phyloP scores from a whole-genome alignment of 1,140 invertebrate species.

The Thaumatotibia leucotreta region DNA sequence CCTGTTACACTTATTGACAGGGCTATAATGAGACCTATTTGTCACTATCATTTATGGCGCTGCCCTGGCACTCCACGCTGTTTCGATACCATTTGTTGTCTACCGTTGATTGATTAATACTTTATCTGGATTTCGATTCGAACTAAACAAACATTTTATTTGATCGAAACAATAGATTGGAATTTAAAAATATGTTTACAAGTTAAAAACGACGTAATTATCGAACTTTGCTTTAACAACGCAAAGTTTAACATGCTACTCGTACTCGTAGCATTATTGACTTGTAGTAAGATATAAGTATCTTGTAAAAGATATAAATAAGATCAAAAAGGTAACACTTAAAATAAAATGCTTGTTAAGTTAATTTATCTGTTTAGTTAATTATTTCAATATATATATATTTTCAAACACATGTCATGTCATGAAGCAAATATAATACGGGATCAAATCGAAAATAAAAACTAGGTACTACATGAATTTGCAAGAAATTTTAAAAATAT shows the following conservation, averaged over 20 bases:
- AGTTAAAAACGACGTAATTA: neutral
- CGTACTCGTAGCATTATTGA: neutral
- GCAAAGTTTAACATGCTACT: neutral
- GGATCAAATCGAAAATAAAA: too few relatives aligned
- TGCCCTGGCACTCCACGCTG: neutral
- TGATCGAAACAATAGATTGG: neutral
- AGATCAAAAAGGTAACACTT: too few relatives aligned
- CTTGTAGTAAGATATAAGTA: too few relatives aligned
- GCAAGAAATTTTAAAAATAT: too few relatives aligned
- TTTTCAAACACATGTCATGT: too few relatives aligned
- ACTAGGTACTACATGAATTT: too few relatives aligned
- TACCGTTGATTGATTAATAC: neutral
- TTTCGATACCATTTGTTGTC: neutral
- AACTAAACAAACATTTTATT: neutral
- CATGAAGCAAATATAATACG: too few relatives aligned
- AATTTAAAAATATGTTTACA: neutral
- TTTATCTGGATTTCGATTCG: neutral
- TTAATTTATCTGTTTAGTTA: too few relatives aligned
- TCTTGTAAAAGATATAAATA: too few relatives aligned
- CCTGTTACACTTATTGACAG: constrained; percentile 28
- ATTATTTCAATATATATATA: too few relatives aligned
- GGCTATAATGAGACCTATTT: constrained; percentile 34
- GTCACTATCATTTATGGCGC: constrained; percentile 27
- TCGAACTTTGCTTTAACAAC: neutral
- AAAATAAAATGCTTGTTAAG: too few relatives aligned